Conservation (phyloP, 2,888 invertebrate genomes). For the Eledona agricola region DNA sequence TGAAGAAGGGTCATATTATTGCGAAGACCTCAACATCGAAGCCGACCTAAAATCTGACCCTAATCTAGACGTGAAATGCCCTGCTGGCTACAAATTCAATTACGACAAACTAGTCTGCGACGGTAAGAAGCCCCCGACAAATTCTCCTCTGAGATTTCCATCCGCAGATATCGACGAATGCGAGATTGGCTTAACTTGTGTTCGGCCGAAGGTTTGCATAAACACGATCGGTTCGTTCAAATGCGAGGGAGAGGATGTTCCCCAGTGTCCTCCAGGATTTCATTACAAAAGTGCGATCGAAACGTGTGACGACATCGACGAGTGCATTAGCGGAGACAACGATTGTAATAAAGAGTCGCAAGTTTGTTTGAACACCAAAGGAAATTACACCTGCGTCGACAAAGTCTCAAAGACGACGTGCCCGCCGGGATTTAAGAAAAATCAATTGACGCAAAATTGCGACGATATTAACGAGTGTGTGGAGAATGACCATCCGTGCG, state of each 20-base stretch:
- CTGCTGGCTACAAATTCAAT: constrained; percentile 68
- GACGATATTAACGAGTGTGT: constrained; percentile 84
- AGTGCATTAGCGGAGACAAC: constrained; percentile 72
- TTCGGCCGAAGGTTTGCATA: constrained; percentile 55
- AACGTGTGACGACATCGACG: constrained; percentile 72
- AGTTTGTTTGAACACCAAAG: constrained; percentile 76
- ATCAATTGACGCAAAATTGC: constrained; percentile 65
- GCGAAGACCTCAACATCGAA: constrained; percentile 58
- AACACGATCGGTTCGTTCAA: constrained; percentile 60
- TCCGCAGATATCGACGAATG: constrained; percentile 60
- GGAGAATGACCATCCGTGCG: constrained; percentile 68
- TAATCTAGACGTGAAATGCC: constrained; percentile 60
- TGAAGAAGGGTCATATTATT: constrained; percentile 66
- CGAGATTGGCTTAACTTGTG: constrained; percentile 55
- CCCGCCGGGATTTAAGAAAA: constrained; percentile 72
- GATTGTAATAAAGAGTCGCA: constrained; percentile 74
- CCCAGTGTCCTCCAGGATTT: constrained; percentile 59
- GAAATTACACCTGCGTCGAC: constrained; percentile 75
- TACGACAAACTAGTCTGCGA: constrained; percentile 67
- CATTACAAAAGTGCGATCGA: constrained; percentile 56
- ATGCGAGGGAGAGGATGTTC: constrained; percentile 53
- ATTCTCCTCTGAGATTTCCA: constrained; percentile 2
- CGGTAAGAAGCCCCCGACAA: constrained; percentile 55
- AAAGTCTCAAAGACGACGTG: constrained; percentile 70
- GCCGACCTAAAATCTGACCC: constrained; percentile 47